phyloP scores from a whole-genome alignment of 2,113 vertebrate species.

The Galemys pyrenaicus region DNA sequence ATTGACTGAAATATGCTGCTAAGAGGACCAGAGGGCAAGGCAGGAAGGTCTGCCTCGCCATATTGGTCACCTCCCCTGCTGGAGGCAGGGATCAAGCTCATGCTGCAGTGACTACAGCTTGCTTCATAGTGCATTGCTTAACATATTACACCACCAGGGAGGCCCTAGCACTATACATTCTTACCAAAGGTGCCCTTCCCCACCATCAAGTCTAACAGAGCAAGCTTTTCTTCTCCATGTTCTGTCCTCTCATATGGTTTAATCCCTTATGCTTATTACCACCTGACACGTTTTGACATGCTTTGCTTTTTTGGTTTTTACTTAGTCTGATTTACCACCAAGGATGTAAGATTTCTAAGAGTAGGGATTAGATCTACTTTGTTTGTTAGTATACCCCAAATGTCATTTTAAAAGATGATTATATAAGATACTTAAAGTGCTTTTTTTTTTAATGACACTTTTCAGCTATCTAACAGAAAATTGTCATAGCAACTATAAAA shows the following conservation, averaged over 20 bases:
- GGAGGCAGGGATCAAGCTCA: too few species aligned
- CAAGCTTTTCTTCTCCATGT: background rate
- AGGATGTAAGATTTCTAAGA: background rate
- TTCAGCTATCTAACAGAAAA: background rate
- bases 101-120: too few species aligned
- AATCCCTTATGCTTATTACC: background rate
- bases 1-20: too few species aligned
- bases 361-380: background rate
- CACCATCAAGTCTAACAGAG: background rate
- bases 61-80: too few species aligned
- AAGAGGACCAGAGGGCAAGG: too few species aligned
- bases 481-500: background rate
- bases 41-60: too few species aligned
- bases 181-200: background rate
- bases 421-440: background rate
- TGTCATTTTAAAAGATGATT: background rate
- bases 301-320: background rate
- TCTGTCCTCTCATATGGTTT: background rate
- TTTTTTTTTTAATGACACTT: background rate
- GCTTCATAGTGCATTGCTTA: too few species aligned
- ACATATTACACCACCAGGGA: too few species aligned
- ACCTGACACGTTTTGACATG: background rate
- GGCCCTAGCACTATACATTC: accelerated
- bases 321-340: background rate
- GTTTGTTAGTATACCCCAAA: background rate